A percentile compares a stretch with the other conserved stretches of the same genome.
phyloP scores from a whole-genome alignment of 2,797 vertebrate genomes.

The Clamator glandarius region DNA sequence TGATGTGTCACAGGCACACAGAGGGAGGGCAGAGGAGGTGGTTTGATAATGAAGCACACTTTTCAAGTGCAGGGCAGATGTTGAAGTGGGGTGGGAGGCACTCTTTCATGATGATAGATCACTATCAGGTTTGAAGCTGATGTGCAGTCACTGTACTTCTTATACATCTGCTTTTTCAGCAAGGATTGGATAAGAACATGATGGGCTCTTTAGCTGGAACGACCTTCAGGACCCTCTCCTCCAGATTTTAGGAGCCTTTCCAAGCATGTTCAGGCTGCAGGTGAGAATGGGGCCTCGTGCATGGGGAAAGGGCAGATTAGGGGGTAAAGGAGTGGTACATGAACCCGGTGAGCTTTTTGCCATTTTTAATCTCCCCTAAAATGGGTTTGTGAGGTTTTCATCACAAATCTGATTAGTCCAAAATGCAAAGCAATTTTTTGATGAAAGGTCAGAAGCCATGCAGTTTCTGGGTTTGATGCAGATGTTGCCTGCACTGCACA shows the following conservation, averaged over 20 bases:
- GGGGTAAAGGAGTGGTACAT: accelerated
- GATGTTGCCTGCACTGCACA: background rate
- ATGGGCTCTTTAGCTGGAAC: constrained; percentile 78
- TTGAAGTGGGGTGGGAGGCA: background rate
- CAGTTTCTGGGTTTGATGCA: background rate
- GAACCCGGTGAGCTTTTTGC: background rate
- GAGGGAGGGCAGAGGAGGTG: background rate
- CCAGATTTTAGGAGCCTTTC: constrained; percentile 73
- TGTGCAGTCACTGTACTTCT: background rate
- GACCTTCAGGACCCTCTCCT: constrained; percentile 77
- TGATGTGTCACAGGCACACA: background rate
- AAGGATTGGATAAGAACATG: constrained; percentile 81
- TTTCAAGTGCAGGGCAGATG: background rate
- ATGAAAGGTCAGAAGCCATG: background rate
- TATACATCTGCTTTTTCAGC: constrained; percentile 57
- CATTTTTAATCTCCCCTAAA: background rate
- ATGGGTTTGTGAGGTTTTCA: background rate
- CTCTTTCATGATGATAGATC: background rate
- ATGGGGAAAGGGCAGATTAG: background rate
- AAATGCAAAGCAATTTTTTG: background rate
- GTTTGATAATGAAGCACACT: background rate
- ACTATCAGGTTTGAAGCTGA: background rate
- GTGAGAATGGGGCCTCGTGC: background rate
- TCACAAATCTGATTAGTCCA: background rate
- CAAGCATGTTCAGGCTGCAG: constrained; percentile 42